Evolutionary conservation across 1,140 invertebrate genomes (phyloP).

Genomic region (Diabrotica virgifera): DNA sequence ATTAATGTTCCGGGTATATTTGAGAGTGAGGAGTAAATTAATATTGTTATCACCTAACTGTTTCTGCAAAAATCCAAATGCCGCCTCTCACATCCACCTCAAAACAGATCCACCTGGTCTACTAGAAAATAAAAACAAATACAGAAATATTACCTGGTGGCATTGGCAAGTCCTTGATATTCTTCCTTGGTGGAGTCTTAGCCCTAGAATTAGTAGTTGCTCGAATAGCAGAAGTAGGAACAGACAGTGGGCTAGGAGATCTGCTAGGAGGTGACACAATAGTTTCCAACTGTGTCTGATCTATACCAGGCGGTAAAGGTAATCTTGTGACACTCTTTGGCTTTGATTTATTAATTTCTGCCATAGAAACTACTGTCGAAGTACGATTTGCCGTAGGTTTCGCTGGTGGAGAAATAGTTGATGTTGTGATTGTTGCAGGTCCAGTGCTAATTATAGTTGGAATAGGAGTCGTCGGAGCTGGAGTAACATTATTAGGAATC

Average conservation of each 20-base stretch:
- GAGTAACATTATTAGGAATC: not conserved
- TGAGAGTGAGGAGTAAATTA: too few relatives aligned
- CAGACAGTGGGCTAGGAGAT: slow-evolving; percentile 57
- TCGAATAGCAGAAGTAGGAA: slow-evolving; percentile 46
- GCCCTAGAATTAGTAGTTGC: slow-evolving; percentile 50
- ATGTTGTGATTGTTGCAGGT: not conserved
- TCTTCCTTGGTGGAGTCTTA: slow-evolving; percentile 54
- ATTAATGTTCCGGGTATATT: too few relatives aligned
- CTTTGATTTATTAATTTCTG: slow-evolving; percentile 41
- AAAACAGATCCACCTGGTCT: too few relatives aligned
- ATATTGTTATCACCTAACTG: too few relatives aligned
- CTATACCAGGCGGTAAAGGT: slow-evolving; percentile 81
- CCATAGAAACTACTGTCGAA: not conserved
- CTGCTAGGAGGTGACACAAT: slow-evolving; percentile 68
- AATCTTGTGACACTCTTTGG: slow-evolving; percentile 69
- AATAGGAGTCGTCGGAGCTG: slow-evolving; percentile 19
- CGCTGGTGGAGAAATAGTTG: slow-evolving; percentile 9
- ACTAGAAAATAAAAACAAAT: too few relatives aligned
- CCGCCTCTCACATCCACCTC: too few relatives aligned
- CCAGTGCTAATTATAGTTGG: not conserved
- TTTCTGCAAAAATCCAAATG: too few relatives aligned
- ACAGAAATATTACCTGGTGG: slow-evolving; percentile 63
- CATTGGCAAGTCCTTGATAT: slow-evolving; percentile 86
- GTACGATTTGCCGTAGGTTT: not conserved
- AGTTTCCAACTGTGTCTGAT: slow-evolving; percentile 71